A percentile compares a stretch with the other conserved stretches of the same genome.
These are phyloP conservation scores for Lampris megalopsis DNA, from an alignment of 2,113 vertebrate species.

Conservation along the genomic window DNA sequence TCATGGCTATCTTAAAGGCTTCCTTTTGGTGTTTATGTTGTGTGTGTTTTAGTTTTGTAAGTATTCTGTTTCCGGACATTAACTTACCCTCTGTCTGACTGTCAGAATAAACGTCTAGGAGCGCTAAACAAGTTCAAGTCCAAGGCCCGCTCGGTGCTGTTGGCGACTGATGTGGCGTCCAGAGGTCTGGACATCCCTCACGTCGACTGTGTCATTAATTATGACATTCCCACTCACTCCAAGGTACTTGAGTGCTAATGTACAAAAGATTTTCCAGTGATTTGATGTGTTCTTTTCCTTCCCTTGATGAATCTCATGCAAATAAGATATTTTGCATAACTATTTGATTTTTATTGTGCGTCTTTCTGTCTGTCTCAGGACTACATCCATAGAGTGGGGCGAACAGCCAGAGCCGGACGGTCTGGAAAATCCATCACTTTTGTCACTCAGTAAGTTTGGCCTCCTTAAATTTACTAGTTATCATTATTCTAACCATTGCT, in stretches of 20 bases:
- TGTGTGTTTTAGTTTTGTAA: background rate
- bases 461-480: background rate
- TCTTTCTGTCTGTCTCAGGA: slow-evolving; percentile 82
- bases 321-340: background rate
- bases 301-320: background rate
- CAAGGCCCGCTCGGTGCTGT: slow-evolving; percentile 93
- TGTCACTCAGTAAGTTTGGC: slow-evolving; percentile 91
- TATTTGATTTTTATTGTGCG: background rate
- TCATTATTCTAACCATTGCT: background rate
- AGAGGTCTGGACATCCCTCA: slow-evolving; percentile 97
- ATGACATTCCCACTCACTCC: slow-evolving; percentile 98
- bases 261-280: background rate
- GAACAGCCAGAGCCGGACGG: slow-evolving; percentile 94
- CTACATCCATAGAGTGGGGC: slow-evolving; percentile 97
- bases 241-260: slow-evolving; percentile 81
- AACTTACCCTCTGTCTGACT: background rate
- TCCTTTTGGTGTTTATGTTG: background rate
- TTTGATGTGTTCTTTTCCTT: no score
- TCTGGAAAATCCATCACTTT: slow-evolving; percentile 98
- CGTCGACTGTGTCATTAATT: slow-evolving; percentile 97
- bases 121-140: slow-evolving; percentile 98
- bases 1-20: background rate
- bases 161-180: slow-evolving; percentile 97
- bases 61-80: background rate
- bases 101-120: slow-evolving; percentile 93